Evolutionary conservation across 2,888 invertebrate genomes (phyloP).

Genomic region (Acronicta leporina): DNA sequence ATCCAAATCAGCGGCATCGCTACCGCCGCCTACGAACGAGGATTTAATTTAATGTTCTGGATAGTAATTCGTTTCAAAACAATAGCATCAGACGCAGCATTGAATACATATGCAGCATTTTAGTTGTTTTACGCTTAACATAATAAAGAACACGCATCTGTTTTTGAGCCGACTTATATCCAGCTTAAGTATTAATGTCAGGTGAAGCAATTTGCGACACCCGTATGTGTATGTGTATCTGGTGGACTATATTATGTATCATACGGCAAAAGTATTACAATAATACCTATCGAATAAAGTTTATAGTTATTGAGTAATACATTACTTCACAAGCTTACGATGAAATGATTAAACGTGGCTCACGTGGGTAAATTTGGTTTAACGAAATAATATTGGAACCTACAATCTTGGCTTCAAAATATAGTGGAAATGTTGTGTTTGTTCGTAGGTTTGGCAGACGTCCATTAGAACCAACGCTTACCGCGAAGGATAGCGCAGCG

Average conservation of each 20-base stretch:
- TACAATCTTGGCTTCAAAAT: constrained; percentile 66
- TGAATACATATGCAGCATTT: constrained; percentile 56
- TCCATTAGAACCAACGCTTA: constrained; percentile 68
- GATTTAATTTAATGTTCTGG: constrained; percentile 75
- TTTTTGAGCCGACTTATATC: constrained; percentile 32
- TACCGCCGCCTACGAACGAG: constrained; percentile 80
- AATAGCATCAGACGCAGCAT: constrained; percentile 62
- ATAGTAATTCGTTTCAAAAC: constrained; percentile 74
- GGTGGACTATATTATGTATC: constrained; percentile 20
- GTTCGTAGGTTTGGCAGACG: constrained; percentile 70
- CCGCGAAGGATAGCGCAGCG: constrained; percentile 19
- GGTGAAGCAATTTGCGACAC: constrained; percentile 25
- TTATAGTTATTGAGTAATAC: constrained; percentile 31
- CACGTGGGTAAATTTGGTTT: constrained; percentile 25
- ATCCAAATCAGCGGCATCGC: constrained; percentile 79
- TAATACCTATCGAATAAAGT: constrained; percentile 7
- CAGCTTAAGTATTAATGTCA: constrained; percentile 22
- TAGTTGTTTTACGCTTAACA: constrained; percentile 38
- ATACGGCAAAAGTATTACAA: constrained; percentile 7
- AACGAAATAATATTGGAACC: constrained; percentile 35
- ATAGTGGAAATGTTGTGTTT: constrained; percentile 64
- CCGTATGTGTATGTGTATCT: constrained; percentile 26
- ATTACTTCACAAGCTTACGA: constrained; percentile 18
- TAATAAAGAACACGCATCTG: constrained; percentile 36
- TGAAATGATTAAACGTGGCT: constrained; percentile 7